phyloP scores from a whole-genome alignment of 2,888 invertebrate genomes.

The Ypsolopha scabrella region DNA sequence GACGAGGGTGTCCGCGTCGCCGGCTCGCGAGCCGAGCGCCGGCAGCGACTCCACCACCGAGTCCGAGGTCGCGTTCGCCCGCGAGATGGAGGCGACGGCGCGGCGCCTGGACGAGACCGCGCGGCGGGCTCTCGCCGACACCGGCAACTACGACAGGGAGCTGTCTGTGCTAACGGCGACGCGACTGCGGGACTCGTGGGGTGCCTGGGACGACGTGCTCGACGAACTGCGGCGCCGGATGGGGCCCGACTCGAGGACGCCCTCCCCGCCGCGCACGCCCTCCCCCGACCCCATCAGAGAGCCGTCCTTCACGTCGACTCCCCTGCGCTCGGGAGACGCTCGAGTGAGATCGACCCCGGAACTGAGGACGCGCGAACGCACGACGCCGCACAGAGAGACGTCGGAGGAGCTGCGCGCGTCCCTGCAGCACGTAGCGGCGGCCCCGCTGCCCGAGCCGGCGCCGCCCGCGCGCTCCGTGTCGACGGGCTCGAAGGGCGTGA shows the following conservation, averaged over 20 bases:
- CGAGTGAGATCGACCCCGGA: conserved; percentile 73
- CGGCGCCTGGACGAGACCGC: conserved; percentile 53
- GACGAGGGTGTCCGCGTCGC: conserved; percentile 37
- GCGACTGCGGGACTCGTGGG: conserved; percentile 60
- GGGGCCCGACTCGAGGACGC: conserved; percentile 44
- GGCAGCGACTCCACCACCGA: conserved; percentile 61
- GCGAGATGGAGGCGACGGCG: conserved; percentile 60
- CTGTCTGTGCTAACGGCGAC: conserved; percentile 68
- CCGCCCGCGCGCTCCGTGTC: conserved; percentile 57
- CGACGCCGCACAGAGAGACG: conserved; percentile 48
- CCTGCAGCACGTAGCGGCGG: conserved; percentile 70
- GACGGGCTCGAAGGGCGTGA: conserved; percentile 74
- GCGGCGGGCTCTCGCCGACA: conserved; percentile 55
- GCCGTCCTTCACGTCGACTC: conserved; percentile 70
- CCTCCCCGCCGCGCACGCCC: conserved; percentile 41
- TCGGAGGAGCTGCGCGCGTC: conserved; percentile 65
- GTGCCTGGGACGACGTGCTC: conserved; percentile 61
- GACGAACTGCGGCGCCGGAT: conserved; percentile 55
- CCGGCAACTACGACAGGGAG: conserved; percentile 67
- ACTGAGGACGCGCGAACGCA: conserved; percentile 49
- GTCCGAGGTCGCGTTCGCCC: conserved; percentile 54
- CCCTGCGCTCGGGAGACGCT: conserved; percentile 62
- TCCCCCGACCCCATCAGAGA: conserved; percentile 44
- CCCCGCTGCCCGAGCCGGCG: conserved; percentile 26
- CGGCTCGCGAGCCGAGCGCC: conserved; percentile 52